Conservation (phyloP, 2,113 vertebrate genomes). For the Lepus timidus region DNA sequence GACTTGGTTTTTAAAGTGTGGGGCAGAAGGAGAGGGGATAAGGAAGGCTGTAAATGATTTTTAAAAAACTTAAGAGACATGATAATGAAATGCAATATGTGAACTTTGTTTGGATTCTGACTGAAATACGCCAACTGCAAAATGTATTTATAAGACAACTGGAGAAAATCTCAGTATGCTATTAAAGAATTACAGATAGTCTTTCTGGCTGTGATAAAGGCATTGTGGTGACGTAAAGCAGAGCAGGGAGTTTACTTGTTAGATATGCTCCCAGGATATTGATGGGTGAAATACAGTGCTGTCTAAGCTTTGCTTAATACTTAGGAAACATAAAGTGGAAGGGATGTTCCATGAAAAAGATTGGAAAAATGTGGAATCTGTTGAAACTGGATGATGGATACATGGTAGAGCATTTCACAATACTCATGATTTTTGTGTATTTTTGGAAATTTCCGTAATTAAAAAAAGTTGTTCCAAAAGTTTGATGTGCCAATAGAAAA, state of each 20-base stretch:
- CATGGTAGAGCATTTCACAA: neutral
- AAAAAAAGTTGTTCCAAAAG: slow-evolving; percentile 28
- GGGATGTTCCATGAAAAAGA: neutral
- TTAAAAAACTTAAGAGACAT: neutral
- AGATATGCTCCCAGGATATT: slow-evolving; percentile 46
- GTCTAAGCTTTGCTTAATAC: neutral
- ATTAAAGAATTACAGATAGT: neutral
- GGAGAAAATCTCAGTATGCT: neutral
- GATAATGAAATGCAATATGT: neutral
- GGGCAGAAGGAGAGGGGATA: neutral
- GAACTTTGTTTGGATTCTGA: neutral
- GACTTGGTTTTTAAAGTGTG: neutral
- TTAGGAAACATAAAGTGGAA: slow-evolving; percentile 30
- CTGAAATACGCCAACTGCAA: slow-evolving; percentile 27
- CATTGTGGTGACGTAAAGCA: neutral
- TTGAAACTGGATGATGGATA: neutral
- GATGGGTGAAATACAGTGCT: slow-evolving; percentile 19
- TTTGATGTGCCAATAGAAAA: neutral
- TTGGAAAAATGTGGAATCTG: neutral
- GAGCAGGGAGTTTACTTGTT: neutral
- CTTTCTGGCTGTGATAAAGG: neutral
- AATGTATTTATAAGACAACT: slow-evolving; percentile 19
- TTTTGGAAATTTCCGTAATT: slow-evolving; percentile 35
- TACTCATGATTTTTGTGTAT: neutral
- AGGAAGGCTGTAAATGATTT: neutral